Conservation (phyloP, 2,797 vertebrate species). For the Myotis pilosus region DNA sequence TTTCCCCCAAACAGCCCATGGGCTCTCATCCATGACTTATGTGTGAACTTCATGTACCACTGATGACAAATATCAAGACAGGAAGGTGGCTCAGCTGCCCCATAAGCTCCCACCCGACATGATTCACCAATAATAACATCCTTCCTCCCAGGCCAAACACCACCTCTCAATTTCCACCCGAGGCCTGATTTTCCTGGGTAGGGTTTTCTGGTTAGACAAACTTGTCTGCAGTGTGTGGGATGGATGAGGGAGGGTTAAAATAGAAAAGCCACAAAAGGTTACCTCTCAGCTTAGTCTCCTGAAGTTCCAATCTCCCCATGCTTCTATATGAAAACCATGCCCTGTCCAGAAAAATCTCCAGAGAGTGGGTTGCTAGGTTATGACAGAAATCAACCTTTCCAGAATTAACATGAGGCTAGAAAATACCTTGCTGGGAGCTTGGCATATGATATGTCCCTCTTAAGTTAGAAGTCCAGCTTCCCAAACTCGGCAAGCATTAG, state of each 20-base stretch:
- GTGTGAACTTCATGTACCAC: slow-evolving; percentile 15
- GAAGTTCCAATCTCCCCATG: slow-evolving; percentile 63
- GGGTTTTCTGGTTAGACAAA: slow-evolving; percentile 79
- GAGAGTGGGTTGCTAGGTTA: slow-evolving; percentile 58
- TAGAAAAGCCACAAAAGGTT: slow-evolving; percentile 80
- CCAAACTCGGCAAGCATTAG: background rate
- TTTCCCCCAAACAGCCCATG: background rate
- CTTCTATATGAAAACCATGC: slow-evolving; percentile 60
- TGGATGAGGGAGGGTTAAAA: slow-evolving; percentile 80
- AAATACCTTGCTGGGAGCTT: slow-evolving; percentile 18
- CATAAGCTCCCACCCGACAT: slow-evolving; percentile 76
- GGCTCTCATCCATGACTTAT: slow-evolving; percentile 15
- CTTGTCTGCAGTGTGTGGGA: slow-evolving; percentile 78
- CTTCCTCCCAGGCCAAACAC: slow-evolving; percentile 47
- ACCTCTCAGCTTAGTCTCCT: slow-evolving; percentile 77
- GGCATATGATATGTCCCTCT: background rate
- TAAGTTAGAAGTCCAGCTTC: slow-evolving; percentile 56
- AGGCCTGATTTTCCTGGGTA: slow-evolving; percentile 79
- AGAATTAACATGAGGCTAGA: slow-evolving; percentile 72
- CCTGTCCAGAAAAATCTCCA: slow-evolving; percentile 74
- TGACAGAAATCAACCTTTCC: slow-evolving; percentile 79
- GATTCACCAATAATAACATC: slow-evolving; percentile 83
- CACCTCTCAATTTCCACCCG: slow-evolving; percentile 79
- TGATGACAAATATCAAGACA: slow-evolving; percentile 15
- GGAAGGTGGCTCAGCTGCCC: background rate